Evolutionary conservation across 2,888 invertebrate species (phyloP).

Genomic region (Synanthedon tipuliformis): DNA sequence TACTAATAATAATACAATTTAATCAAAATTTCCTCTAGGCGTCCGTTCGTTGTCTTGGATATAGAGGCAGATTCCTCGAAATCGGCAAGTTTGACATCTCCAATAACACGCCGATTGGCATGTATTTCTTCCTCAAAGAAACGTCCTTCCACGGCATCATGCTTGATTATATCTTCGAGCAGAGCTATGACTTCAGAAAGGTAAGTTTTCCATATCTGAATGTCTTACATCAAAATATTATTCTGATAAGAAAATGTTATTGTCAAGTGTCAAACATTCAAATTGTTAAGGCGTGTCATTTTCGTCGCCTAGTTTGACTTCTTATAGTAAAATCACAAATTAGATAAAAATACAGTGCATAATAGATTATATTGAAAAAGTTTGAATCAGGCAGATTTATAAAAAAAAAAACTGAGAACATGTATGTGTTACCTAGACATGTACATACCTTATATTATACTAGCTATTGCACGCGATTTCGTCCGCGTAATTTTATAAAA

Average conservation of each 20-base stretch:
- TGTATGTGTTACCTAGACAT: too few species aligned
- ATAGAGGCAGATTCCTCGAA: constrained; percentile 78
- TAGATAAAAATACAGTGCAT: too few species aligned
- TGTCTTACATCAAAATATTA: background rate
- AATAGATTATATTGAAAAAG: too few species aligned
- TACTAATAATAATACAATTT: background rate
- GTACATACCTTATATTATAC: too few species aligned
- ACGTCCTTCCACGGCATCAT: constrained; percentile 69
- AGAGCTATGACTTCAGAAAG: constrained; percentile 45
- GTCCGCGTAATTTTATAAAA: too few species aligned
- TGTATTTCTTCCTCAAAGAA: constrained; percentile 76
- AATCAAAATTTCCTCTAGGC: constrained; percentile 27
- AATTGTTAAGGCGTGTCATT: too few species aligned
- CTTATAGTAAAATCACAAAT: too few species aligned
- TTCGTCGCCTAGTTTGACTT: too few species aligned
- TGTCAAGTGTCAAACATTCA: background rate
- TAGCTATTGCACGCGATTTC: too few species aligned
- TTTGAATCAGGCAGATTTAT: too few species aligned
- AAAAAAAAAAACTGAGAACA: too few species aligned
- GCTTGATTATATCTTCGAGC: constrained; percentile 63
- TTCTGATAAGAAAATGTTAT: background rate
- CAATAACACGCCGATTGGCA: constrained; percentile 74
- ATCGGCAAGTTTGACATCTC: constrained; percentile 84
- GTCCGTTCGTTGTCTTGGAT: constrained; percentile 63
- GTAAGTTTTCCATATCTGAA: constrained; percentile 16